Conservation (phyloP, 2,113 vertebrate species). For the Circaetus gallicus region DNA sequence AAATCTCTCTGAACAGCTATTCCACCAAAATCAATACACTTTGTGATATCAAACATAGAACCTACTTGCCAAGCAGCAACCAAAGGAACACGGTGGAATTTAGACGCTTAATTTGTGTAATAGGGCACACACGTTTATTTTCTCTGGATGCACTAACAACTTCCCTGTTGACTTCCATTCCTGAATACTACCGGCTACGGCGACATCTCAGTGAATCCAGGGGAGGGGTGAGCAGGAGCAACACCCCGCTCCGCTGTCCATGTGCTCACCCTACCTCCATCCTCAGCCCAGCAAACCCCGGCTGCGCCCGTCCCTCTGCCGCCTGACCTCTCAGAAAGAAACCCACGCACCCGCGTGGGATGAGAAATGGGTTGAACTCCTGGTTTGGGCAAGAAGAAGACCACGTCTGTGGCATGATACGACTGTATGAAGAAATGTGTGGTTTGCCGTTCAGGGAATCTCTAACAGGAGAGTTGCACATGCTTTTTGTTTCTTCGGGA, state of each 20-base stretch:
- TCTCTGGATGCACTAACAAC: neutral
- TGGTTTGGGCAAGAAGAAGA: neutral
- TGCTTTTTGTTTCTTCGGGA: neutral
- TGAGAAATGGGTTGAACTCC: neutral
- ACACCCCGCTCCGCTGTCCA: neutral
- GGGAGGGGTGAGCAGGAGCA: neutral
- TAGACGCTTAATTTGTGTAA: neutral
- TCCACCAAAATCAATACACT: neutral
- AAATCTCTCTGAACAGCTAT: neutral
- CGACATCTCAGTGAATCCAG: neutral
- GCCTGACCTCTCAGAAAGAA: neutral
- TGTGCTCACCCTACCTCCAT: neutral
- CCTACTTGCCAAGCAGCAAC: neutral
- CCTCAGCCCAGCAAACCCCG: neutral
- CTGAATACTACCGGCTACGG: neutral
- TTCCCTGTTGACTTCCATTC: neutral
- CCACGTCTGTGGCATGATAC: neutral
- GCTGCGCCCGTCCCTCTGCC: neutral
- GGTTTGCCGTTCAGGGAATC: neutral
- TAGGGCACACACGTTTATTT: neutral
- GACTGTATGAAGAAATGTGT: neutral
- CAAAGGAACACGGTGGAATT: neutral
- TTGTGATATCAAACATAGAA: neutral
- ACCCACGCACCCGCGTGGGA: rapidly evolving
- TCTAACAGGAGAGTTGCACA: neutral